Percentiles rank a stretch among this genome's conserved stretches.
Conservation (phyloP, 1,140 invertebrate genomes). For the Neocloeon triangulifer region DNA sequence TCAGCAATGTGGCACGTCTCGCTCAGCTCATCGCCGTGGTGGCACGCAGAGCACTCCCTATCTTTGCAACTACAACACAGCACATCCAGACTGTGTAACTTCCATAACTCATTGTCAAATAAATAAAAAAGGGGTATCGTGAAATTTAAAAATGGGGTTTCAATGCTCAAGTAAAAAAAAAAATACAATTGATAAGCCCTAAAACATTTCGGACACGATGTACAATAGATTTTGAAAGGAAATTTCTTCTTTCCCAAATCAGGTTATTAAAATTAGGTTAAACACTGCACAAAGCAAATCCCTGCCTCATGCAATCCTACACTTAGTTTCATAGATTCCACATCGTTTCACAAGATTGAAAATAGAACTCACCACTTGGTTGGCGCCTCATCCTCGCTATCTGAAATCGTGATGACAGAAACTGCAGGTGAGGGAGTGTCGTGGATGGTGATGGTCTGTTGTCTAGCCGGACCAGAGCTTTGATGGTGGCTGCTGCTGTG, state of each 20-base stretch:
- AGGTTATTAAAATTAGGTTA: not conserved
- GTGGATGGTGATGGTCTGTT: constrained; percentile 65
- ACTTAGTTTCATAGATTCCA: not conserved
- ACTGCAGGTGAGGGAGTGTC: constrained; percentile 83
- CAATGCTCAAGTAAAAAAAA: too few relatives aligned
- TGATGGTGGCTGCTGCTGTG: not conserved
- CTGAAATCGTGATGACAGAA: constrained; percentile 92
- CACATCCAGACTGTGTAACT: too few relatives aligned
- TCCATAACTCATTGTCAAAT: too few relatives aligned
- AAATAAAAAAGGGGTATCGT: too few relatives aligned
- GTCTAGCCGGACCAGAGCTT: constrained; percentile 15
- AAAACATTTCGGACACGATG: too few relatives aligned
- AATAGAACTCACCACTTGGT: constrained; percentile 7
- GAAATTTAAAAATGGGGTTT: too few relatives aligned
- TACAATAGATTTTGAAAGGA: too few relatives aligned
- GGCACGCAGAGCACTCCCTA: constrained; percentile 16
- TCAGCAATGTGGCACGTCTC: constrained; percentile 7
- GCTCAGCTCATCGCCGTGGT: constrained; percentile 4
- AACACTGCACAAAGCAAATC: too few relatives aligned
- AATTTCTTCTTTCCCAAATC: too few relatives aligned
- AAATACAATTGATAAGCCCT: too few relatives aligned
- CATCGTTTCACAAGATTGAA: not conserved
- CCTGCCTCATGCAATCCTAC: constrained; percentile 3
- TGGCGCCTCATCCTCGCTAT: constrained; percentile 74
- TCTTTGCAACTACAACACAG: constrained; percentile 15